Evolutionary conservation across 30 jellyfish, hydroid and myxozoan genomes (phyloP), one percentile per base, ranked within the genome.

Genomic region (Morbakka virulenta): DNA sequence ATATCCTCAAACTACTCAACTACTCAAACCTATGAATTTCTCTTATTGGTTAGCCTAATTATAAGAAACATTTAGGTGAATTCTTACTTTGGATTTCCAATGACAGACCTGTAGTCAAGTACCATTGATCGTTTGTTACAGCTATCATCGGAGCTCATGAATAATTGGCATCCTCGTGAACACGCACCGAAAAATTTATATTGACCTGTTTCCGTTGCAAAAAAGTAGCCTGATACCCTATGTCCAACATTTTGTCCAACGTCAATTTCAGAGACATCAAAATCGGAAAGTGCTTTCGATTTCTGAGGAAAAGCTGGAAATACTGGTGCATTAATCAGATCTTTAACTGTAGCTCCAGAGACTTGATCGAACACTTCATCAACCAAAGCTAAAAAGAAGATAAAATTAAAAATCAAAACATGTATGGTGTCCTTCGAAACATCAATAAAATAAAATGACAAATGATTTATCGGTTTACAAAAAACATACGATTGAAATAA

Each of bases 171-270:
- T 20, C 96, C 95, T 11, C 62, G 62, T 1, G 96, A 49, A 77
- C 98, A 92, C 1, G 96, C 76, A 11, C 96, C 96, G 69, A 92
- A 92, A 85, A 92, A 92, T 31, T 92, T 85, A 69, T 57, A 76
- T 50, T 86, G 85, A 20, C 98, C 98, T 0, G 98, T 85, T 69
- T 92, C 98, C 21, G 91, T 88, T 67, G 98, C 98, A 6, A 92
- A 72, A 57, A 85, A 92, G 34, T 92, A 92, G 21, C 98, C 98
- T 28, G 97, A 79, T 4, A 86, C 48, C 33, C 91, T 87, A 35
- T 92, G 98, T 2, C 98, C 98, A 14, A 80, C 71, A 25, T 80
- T 53, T n/a, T 87, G 62, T 23, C 66, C 85, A 36, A 57, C 48
- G 35, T 80, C 95, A 30, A 77, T 35, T 12, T 86, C 95, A 3